A percentile compares a stretch with the other conserved stretches of the same genome.
Conservation (phyloP, 2,113 vertebrate genomes). For the Caretta caretta region DNA sequence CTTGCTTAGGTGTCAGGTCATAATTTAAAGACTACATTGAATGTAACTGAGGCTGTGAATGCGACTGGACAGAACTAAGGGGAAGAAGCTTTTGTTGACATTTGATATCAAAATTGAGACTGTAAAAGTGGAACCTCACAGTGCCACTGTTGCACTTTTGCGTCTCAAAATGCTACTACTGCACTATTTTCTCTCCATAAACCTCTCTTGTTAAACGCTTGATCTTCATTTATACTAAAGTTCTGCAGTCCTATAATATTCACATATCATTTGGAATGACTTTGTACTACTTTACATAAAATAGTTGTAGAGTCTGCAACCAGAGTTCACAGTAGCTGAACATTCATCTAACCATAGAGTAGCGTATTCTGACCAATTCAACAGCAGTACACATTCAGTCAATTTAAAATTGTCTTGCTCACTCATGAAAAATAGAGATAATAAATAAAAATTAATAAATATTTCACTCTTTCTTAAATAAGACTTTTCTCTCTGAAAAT, state of each 20-base stretch:
- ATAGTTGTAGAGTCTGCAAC: neutral
- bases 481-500: neutral
- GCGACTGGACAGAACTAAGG: neutral
- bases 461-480: neutral
- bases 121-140: neutral
- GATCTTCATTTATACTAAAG: neutral
- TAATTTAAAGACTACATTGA: neutral
- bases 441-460: neutral
- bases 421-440: neutral
- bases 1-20: neutral
- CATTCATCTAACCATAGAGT: neutral
- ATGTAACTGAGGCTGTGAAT: neutral
- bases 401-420: neutral
- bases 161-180: neutral
- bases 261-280: neutral
- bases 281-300: neutral
- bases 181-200: neutral
- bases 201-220: neutral
- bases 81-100: neutral
- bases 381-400: neutral
- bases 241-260: neutral
- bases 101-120: neutral
- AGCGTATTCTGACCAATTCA: neutral
- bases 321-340: fast-evolving
- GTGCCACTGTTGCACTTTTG: neutral